A percentile compares a stretch with the other conserved stretches of the same genome.
These are phyloP conservation scores for Holothuria leucospilota DNA, from an alignment of 53 echinoderm and acorn worm genomes.

Conservation along the genomic window DNA sequence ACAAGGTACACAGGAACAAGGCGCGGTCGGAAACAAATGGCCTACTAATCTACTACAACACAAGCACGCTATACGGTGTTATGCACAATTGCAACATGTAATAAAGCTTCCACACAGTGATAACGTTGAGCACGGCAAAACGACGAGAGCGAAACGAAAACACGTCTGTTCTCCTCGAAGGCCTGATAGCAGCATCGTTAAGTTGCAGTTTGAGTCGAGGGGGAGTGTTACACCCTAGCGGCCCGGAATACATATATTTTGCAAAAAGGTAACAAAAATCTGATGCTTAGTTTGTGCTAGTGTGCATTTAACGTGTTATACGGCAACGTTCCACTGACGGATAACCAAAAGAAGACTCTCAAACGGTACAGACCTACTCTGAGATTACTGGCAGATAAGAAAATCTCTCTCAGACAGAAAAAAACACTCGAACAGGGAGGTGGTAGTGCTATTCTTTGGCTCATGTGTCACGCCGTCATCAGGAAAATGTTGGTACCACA, in stretches of 20 bases:
- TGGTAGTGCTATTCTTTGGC: background rate
- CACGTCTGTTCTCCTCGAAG: too few relatives aligned
- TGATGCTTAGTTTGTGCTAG: slow-evolving; percentile 30
- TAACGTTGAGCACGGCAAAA: too few relatives aligned
- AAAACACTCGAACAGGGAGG: background rate
- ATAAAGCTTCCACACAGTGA: too few relatives aligned
- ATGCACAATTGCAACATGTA: too few relatives aligned
- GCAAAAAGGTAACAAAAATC: slow-evolving; percentile 9
- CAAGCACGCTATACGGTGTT: too few relatives aligned
- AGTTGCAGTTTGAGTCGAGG: slow-evolving; percentile 19
- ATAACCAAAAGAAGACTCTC: slow-evolving; percentile 30
- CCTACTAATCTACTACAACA: too few relatives aligned
- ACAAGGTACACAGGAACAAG: too few relatives aligned
- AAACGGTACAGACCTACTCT: slow-evolving; percentile 37
- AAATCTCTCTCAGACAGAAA: slow-evolving; percentile 10
- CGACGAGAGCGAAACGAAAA: too few relatives aligned
- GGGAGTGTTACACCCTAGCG: too few relatives aligned
- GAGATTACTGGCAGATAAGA: slow-evolving; percentile 15
- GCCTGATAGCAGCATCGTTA: too few relatives aligned
- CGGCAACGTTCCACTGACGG: slow-evolving; percentile 37
- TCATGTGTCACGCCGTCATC: background rate
- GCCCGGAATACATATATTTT: background rate
- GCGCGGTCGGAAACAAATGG: too few relatives aligned
- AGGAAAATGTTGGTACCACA: background rate
- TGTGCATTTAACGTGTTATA: slow-evolving; percentile 36